These are phyloP conservation scores for Otolemur crassicaudatus DNA, from an alignment of 2,797 vertebrate species.

Conservation along the genomic window DNA sequence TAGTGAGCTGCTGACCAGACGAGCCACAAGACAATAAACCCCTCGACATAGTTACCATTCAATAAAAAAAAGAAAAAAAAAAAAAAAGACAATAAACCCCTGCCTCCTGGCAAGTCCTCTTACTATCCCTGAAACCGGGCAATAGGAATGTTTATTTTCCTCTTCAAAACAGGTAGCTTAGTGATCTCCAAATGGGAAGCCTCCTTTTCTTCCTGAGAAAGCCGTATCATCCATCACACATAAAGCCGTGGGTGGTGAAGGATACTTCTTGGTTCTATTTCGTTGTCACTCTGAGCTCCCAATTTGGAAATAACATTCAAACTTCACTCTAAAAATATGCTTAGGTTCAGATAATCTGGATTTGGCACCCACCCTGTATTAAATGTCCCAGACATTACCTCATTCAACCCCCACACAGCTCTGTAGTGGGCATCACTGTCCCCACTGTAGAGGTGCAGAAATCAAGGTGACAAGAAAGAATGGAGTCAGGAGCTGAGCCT, in stretches of 20 bases:
- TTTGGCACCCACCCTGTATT: neutral
- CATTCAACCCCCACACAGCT: neutral
- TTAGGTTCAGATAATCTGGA: neutral
- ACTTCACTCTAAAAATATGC: constrained; percentile 49
- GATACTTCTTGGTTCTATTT: constrained; percentile 32
- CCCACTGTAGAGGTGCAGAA: neutral
- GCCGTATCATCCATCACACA: neutral
- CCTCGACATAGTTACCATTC: too few relatives aligned
- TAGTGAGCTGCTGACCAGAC: neutral
- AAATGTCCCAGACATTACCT: neutral
- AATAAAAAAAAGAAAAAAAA: too few relatives aligned
- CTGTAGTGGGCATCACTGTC: fast-evolving
- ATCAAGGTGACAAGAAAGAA: neutral
- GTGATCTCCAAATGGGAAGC: neutral
- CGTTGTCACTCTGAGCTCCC: constrained; percentile 38
- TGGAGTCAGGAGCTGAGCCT: neutral
- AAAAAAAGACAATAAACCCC: neutral
- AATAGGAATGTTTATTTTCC: neutral
- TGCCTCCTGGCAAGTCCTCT: neutral
- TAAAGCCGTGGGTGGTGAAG: neutral
- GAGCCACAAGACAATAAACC: neutral
- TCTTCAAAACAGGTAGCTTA: neutral
- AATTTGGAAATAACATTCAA: constrained; percentile 55
- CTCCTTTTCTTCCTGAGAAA: neutral
- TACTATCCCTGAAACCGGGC: neutral